Conservation (phyloP, 2,113 vertebrate genomes). For the Mustelus asterias region DNA sequence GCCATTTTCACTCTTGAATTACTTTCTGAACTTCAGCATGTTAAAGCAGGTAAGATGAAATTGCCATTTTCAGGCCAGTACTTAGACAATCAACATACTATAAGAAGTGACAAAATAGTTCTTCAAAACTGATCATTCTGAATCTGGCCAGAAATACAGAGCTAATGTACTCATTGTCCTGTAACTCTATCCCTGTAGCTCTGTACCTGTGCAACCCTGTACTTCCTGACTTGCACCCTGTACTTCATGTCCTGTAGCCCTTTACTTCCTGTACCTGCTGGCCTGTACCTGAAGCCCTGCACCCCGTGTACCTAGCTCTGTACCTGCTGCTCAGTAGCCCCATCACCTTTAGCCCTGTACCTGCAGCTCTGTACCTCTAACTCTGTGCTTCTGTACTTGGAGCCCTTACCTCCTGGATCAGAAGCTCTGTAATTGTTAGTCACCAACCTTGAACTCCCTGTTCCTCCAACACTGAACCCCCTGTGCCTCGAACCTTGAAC, state of each 20-base stretch:
- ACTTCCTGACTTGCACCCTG: no score
- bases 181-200: neutral
- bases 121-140: neutral
- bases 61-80: neutral
- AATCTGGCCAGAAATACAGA: neutral
- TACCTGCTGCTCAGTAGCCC: no score
- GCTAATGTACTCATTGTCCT: neutral
- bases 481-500: no score
- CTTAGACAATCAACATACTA: neutral
- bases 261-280: neutral
- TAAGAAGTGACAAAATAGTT: neutral
- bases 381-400: no score
- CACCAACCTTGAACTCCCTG: neutral
- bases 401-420: neutral
- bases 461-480: no score
- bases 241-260: no score
- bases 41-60: neutral
- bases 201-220: no score
- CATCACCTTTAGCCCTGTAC: neutral
- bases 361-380: neutral
- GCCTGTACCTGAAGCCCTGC: no score
- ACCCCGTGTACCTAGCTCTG: neutral
- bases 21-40: neutral
- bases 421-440: neutral
- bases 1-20: neutral